Evolutionary conservation across 2,888 invertebrate genomes (phyloP).

Genomic region (Gandaritis pyraliata): DNA sequence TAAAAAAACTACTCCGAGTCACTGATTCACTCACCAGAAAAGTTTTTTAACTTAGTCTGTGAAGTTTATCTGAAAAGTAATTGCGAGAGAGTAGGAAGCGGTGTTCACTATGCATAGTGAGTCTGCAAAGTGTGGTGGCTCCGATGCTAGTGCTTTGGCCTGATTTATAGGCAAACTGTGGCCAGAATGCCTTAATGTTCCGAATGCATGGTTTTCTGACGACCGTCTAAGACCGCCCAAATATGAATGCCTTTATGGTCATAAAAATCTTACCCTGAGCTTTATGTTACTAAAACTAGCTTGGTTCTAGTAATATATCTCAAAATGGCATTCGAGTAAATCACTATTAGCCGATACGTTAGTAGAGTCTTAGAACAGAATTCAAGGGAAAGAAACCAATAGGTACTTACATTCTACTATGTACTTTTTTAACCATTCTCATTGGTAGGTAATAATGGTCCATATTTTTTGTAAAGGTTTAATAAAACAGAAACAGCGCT

Average conservation of each 20-base stretch:
- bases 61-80: slow-evolving; percentile 47
- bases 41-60: slow-evolving; percentile 39
- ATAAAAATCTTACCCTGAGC: slow-evolving; percentile 64
- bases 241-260: slow-evolving; percentile 59
- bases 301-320: slow-evolving; percentile 12
- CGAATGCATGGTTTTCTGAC: slow-evolving; percentile 54
- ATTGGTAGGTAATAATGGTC: not conserved
- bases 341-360: not conserved
- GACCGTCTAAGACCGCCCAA: slow-evolving; percentile 53
- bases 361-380: not conserved
- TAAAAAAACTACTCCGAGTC: slow-evolving; percentile 27
- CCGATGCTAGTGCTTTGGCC: slow-evolving; percentile 36
- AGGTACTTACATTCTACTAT: not conserved
- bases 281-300: slow-evolving; percentile 44
- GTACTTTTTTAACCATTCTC: not conserved
- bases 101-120: slow-evolving; percentile 31
- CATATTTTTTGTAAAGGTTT: not conserved
- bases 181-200: slow-evolving; percentile 69
- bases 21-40: slow-evolving; percentile 34
- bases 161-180: slow-evolving; percentile 72
- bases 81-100: slow-evolving; percentile 30
- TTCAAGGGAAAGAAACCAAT: no score
- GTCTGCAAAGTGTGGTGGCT: slow-evolving; percentile 27
- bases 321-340: not conserved
- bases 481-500: not conserved